phyloP scores from a whole-genome alignment of 1,140 invertebrate species.

The Drosophila varians region DNA sequence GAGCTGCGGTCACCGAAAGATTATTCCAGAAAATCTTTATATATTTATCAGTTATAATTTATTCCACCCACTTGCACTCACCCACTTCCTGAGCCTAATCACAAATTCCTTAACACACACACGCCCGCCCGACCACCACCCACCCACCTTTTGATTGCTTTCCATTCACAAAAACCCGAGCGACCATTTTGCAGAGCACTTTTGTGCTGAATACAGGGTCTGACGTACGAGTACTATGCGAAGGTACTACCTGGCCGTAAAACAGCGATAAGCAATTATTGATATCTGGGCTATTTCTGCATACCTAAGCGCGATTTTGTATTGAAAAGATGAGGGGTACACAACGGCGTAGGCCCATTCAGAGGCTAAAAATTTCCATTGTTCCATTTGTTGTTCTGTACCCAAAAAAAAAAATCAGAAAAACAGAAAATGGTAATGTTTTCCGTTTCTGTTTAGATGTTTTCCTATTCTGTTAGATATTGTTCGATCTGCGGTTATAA shows the following conservation, averaged over 20 bases:
- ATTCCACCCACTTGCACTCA: constrained; percentile 17
- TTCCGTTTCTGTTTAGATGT: constrained; percentile 12
- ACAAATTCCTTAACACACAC: constrained; percentile 2
- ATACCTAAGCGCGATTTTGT: constrained; percentile 53
- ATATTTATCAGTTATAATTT: constrained; percentile 10
- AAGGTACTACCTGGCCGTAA: constrained; percentile 29
- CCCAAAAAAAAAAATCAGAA: not conserved
- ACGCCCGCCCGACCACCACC: too few relatives aligned
- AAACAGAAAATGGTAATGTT: not conserved
- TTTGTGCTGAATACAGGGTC: constrained; percentile 14
- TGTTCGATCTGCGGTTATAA: constrained; percentile 51
- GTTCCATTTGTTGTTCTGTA: constrained; percentile 23
- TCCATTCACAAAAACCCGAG: constrained; percentile 52
- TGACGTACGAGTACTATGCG: constrained; percentile 18
- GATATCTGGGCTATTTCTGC: constrained; percentile 65
- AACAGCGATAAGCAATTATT: constrained; percentile 58
- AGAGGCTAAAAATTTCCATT: constrained; percentile 38
- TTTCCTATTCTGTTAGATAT: constrained; percentile 29
- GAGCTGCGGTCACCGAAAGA: not conserved
- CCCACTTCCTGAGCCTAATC: constrained; percentile 27
- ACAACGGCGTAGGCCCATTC: constrained; percentile 21
- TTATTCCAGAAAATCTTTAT: constrained; percentile 8
- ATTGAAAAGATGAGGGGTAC: constrained; percentile 1
- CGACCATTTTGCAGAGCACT: constrained; percentile 42
- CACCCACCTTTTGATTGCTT: constrained; percentile 4